phyloP scores from a whole-genome alignment of 2,888 invertebrate species.

The Mystacides longicornis region DNA sequence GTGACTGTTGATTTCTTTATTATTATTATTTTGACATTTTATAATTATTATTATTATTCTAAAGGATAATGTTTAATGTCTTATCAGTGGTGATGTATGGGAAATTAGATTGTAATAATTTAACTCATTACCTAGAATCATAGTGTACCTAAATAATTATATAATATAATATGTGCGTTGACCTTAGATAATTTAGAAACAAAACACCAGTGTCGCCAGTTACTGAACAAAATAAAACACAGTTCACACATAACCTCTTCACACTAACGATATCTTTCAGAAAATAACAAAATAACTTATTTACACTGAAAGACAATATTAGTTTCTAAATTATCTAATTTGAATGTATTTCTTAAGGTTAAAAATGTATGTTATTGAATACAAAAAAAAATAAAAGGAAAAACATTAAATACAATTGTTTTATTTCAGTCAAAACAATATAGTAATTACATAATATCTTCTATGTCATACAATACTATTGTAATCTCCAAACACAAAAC shows the following conservation, averaged over 20 bases:
- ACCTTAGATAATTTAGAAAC: neutral
- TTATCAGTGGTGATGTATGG: conserved; percentile 8
- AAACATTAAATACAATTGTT: conserved; percentile 15
- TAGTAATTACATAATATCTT: neutral
- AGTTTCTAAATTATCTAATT: conserved; percentile 9
- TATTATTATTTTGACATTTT: neutral
- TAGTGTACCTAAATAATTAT: neutral
- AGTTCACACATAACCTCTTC: neutral
- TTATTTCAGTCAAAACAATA: conserved; percentile 9
- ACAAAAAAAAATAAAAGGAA: conserved; percentile 24
- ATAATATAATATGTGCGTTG: neutral
- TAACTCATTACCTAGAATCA: conserved; percentile 24
- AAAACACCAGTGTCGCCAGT: neutral
- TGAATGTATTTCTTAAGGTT: conserved; percentile 26
- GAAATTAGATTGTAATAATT: conserved; percentile 23
- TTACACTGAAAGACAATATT: neutral
- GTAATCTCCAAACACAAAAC: neutral
- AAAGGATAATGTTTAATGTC: conserved; percentile 6
- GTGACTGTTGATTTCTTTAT: neutral
- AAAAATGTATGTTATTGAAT: conserved; percentile 27
- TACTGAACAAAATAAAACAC: neutral
- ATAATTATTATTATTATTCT: neutral
- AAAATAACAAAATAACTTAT: no score
- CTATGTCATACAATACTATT: neutral
- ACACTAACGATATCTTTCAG: no score